Percentiles rank a stretch among this genome's conserved stretches.
phyloP scores from a whole-genome alignment of 2,888 invertebrate species.

The Conops quadrifasciatus region DNA sequence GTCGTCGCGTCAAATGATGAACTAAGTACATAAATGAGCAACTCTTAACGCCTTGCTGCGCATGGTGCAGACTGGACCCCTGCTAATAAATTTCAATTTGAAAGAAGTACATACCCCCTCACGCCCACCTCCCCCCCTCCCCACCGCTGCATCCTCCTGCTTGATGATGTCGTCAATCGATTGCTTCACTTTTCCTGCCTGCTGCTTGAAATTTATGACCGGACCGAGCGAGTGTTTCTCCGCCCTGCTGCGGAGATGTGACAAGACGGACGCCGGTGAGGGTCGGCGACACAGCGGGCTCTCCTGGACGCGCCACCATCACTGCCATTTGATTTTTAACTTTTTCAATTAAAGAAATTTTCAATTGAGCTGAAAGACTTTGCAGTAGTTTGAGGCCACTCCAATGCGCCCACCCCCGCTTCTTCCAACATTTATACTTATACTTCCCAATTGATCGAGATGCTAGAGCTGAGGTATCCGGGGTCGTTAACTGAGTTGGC shows the following conservation, averaged over 20 bases:
- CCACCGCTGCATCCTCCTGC: background rate
- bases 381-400: background rate
- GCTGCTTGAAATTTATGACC: conserved; percentile 26
- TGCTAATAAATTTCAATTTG: conserved; percentile 33
- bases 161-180: conserved; percentile 9
- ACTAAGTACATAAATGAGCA: conserved; percentile 19
- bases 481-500: no score
- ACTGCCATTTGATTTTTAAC: conserved; percentile 19
- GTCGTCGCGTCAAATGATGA: conserved; percentile 23
- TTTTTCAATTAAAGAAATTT: conserved; percentile 37
- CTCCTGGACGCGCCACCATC: no score
- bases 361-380: conserved; percentile 21
- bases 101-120: background rate
- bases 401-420: conserved; percentile 11
- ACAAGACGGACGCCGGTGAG: no score
- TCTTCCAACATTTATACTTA: background rate
- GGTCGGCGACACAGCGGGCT: no score
- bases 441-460: no score
- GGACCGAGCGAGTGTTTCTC: background rate
- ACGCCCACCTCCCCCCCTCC: background rate
- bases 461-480: no score
- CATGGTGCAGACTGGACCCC: conserved; percentile 5
- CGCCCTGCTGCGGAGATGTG: background rate
- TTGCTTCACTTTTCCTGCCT: conserved; percentile 14
- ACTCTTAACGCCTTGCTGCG: conserved; percentile 21